Percentiles rank a stretch among this genome's conserved stretches.
phyloP scores from a whole-genome alignment of 2,797 vertebrate genomes.

The Ptychadena robeensis region DNA sequence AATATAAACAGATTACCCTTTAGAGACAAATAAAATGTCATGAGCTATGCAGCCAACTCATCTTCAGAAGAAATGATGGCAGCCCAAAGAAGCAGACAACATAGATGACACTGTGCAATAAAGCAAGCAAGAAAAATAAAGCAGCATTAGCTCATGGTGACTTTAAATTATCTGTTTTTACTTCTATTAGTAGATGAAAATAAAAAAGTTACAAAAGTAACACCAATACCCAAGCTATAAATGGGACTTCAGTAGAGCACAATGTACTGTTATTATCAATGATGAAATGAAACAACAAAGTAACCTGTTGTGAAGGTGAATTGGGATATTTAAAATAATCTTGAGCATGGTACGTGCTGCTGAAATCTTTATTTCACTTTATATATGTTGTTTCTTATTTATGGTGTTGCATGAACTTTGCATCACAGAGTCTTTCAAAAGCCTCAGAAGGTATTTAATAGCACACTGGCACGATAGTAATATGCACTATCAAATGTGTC shows the following conservation, averaged over 20 bases:
- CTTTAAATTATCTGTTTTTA: too few species aligned
- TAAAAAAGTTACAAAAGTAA: neutral
- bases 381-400: constrained; percentile 5
- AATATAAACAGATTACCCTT: too few species aligned
- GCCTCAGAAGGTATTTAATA: constrained; percentile 20
- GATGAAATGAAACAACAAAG: neutral
- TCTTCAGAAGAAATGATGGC: too few species aligned
- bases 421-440: constrained; percentile 3
- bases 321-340: neutral
- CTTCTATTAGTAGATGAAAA: too few species aligned
- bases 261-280: neutral
- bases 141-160: too few species aligned
- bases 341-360: neutral
- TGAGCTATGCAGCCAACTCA: too few species aligned
- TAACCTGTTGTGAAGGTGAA: neutral
- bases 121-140: too few species aligned
- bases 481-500: constrained; percentile 14
- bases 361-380: constrained; percentile 21
- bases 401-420: neutral
- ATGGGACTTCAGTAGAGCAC: neutral
- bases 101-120: too few species aligned
- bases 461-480: neutral
- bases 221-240: neutral
- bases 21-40: too few species aligned
- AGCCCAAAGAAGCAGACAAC: too few species aligned